Conservation (phyloP, 1,140 invertebrate genomes). For the Diorhabda elongata region DNA sequence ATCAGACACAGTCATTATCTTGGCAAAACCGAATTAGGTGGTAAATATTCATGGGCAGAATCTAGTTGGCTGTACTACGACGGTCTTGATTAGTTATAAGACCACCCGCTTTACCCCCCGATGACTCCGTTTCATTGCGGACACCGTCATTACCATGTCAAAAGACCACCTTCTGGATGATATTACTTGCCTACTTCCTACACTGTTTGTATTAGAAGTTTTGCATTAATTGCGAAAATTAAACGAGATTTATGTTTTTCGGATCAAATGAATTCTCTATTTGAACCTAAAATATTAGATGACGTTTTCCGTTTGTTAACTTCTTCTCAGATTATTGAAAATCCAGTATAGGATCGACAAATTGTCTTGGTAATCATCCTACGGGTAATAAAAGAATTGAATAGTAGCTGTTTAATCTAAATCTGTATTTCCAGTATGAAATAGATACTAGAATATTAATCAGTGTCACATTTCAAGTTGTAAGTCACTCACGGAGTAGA, state of each 20-base stretch:
- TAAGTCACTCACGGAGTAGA: background rate
- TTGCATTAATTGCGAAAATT: background rate
- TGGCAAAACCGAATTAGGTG: conserved; percentile 38
- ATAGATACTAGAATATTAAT: no score
- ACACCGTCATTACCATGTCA: conserved; percentile 23
- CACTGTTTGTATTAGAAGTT: background rate
- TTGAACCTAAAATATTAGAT: no score
- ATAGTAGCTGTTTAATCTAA: no score
- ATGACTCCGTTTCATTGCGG: conserved; percentile 11
- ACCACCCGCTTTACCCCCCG: conserved; percentile 14
- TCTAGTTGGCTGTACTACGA: conserved; percentile 25
- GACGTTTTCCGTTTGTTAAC: no score
- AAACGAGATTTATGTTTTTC: no score
- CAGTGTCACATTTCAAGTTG: no score
- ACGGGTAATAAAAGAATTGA: no score
- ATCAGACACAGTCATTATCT: conserved; percentile 36
- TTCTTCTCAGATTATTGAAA: no score
- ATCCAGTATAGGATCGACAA: no score
- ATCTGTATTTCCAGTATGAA: no score
- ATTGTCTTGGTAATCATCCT: no score
- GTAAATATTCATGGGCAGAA: conserved; percentile 38
- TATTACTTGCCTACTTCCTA: background rate
- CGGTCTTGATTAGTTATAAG: conserved; percentile 32
- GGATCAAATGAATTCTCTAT: no score
- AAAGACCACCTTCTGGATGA: conserved; percentile 12